Percentiles rank a stretch among this genome's conserved stretches.
phyloP scores from a whole-genome alignment of 2,113 vertebrate species.

The Stegastes partitus region DNA sequence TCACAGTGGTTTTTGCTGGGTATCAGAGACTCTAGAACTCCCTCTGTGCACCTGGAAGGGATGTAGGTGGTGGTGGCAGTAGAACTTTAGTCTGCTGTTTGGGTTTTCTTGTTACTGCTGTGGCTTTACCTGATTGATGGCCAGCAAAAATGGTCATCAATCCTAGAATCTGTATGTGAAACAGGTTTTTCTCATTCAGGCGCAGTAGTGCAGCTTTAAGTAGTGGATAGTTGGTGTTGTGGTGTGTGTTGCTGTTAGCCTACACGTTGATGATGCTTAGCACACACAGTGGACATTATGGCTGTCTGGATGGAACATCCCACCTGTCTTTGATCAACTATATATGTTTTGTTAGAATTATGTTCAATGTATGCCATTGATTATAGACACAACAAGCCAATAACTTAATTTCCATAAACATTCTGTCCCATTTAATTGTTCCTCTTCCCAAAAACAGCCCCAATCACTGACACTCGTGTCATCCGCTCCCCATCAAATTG shows the following conservation, averaged over 20 bases:
- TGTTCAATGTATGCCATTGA: not conserved
- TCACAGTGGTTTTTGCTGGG: not conserved
- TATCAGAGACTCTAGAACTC: conserved; percentile 10
- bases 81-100: not conserved
- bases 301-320: conserved; percentile 58
- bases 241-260: conserved; percentile 40
- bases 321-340: conserved; percentile 22
- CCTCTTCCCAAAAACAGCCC: not conserved
- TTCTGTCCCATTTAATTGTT: not conserved
- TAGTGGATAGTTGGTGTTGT: conserved; percentile 37
- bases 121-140: conserved; percentile 1
- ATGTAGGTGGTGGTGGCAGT: conserved; percentile 36
- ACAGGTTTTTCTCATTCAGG: not conserved
- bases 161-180: not conserved
- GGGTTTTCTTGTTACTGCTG: conserved; percentile 7
- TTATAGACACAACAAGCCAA: conserved; percentile 6
- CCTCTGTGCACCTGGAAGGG: conserved; percentile 9
- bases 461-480: not conserved
- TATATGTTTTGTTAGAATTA: conserved; percentile 2
- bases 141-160: not conserved
- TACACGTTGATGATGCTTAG: conserved; percentile 47
- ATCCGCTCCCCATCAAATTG: conserved; percentile 16
- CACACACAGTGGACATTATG: conserved; percentile 36
- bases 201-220: conserved; percentile 40
- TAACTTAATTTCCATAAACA: not conserved